Evolutionary conservation across 2,888 invertebrate species (phyloP), one percentile per base, ranked within the genome.

Genomic region (Dusona sp.): DNA sequence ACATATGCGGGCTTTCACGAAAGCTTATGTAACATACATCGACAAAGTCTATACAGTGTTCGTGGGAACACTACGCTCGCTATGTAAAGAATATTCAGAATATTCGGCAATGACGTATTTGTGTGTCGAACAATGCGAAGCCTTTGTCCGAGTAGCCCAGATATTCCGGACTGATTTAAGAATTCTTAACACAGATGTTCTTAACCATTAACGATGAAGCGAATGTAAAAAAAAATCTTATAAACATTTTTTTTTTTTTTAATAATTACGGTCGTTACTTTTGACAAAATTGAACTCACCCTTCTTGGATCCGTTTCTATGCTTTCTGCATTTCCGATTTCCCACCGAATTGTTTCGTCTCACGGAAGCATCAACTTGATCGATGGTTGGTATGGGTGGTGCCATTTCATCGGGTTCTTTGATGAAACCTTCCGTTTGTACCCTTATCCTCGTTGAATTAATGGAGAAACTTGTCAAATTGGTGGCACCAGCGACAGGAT

Each of bases 361-460:
- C 13, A 89, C 87, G 7, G 86, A 85, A 1, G 67, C 86, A 65
- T 88, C 88, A 8, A 87, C 86, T 80, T 86, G 85, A 87, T 88
- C 91, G 79, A 89, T 88, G 87, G 94, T 91, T 91, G 94, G 88
- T 91, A 94, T 89, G 1, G 96, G 95, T 0, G 96, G 95, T 0
- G 95, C 95, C 94, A 95, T 95, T n/a, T 94, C 93, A 1, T 95
- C 95, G 1, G 95, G 95, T 91, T 96, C 95, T 74, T 95, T 95
- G 6, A 96, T 95, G 6, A 95, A 95, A 19, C 95, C 88, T 0
- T 95, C 95, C 6, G 80, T 88, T 29, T 90, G 89, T 8, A 85
- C 86, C 51, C 89, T 87, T 16, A 88, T 89, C 81, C 85, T 88
- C 36, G 77, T 29, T 0, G 54, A 74, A 80, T 83, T 83, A 11